A percentile compares a stretch with the other conserved stretches of the same genome.
Evolutionary conservation across 2,113 vertebrate species (phyloP).

Genomic region (Corapipo altera): DNA sequence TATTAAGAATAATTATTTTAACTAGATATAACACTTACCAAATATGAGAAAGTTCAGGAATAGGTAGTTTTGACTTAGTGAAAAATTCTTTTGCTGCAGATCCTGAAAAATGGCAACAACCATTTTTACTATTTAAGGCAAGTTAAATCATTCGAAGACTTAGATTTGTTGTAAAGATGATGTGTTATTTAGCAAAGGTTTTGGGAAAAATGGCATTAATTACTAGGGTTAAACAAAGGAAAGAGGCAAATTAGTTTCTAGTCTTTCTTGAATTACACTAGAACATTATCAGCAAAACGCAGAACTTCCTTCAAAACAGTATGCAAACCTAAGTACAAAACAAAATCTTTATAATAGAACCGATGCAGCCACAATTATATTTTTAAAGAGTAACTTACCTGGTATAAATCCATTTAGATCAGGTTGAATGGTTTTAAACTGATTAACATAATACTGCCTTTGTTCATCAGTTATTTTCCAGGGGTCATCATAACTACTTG

Average conservation of each 20-base stretch:
- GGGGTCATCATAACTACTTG: constrained; percentile 94
- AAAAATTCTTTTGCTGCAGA: constrained; percentile 99
- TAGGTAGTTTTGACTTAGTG: constrained; percentile 98
- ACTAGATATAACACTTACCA: constrained; percentile 83
- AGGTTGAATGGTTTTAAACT: constrained; percentile 98
- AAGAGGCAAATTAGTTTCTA: background rate
- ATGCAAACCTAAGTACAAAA: background rate
- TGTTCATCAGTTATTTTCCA: constrained; percentile 99
- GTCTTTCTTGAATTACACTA: background rate
- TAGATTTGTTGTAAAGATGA: background rate
- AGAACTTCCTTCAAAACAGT: background rate
- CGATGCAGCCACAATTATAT: constrained; percentile 20
- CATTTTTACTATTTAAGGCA: constrained; percentile 52
- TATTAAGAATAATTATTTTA: background rate
- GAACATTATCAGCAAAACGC: background rate
- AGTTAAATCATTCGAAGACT: background rate
- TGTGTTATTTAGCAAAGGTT: background rate
- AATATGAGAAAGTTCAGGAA: constrained; percentile 98
- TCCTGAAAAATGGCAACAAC: constrained; percentile 82
- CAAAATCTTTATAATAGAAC: constrained; percentile 15
- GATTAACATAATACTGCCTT: constrained; percentile 99
- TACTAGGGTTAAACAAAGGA: background rate
- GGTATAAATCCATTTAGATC: constrained; percentile 98
- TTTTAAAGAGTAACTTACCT: constrained; percentile 79
- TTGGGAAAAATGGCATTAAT: background rate